A percentile compares a stretch with the other conserved stretches of the same genome.
phyloP scores from a whole-genome alignment of 2,797 vertebrate species.

The Cirrhinus mrigala region DNA sequence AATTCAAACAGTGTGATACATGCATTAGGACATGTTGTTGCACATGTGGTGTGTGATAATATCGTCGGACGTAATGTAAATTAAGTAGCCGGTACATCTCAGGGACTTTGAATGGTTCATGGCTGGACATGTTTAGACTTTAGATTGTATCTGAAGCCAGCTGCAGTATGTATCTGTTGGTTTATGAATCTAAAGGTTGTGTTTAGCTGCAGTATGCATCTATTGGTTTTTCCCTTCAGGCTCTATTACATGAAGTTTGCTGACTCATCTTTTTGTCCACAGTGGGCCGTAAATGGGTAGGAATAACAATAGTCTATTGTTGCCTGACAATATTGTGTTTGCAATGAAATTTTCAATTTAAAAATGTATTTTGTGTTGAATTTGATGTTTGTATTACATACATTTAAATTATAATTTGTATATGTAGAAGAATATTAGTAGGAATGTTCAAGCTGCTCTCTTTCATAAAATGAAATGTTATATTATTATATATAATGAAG shows the following conservation, averaged over 20 bases:
- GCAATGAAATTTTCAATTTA: not conserved
- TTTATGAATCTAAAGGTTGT: slow-evolving; percentile 42
- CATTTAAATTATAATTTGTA: not conserved
- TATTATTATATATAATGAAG: not conserved
- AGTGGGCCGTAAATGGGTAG: slow-evolving; percentile 41
- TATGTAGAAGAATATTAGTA: too few relatives aligned
- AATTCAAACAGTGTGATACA: slow-evolving; percentile 31
- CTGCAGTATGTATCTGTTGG: not conserved
- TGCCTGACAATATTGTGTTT: slow-evolving; percentile 26
- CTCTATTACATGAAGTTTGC: slow-evolving; percentile 44
- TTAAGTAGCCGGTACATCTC: not conserved
- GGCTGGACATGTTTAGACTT: not conserved
- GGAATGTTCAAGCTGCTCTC: too few relatives aligned
- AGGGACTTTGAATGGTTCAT: not conserved
- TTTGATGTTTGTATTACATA: not conserved
- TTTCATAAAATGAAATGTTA: too few relatives aligned
- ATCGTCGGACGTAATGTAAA: not conserved
- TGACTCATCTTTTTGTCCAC: slow-evolving; percentile 45
- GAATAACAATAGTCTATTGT: slow-evolving; percentile 42
- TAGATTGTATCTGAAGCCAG: not conserved
- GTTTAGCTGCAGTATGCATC: slow-evolving; percentile 48
- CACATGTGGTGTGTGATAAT: slow-evolving; percentile 32
- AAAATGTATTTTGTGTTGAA: not conserved
- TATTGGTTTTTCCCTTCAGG: slow-evolving; percentile 44
- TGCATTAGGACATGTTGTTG: slow-evolving; percentile 30